Evolutionary conservation across 2,888 invertebrate genomes (phyloP).

Genomic region (Cyrtodaria siliqua): DNA sequence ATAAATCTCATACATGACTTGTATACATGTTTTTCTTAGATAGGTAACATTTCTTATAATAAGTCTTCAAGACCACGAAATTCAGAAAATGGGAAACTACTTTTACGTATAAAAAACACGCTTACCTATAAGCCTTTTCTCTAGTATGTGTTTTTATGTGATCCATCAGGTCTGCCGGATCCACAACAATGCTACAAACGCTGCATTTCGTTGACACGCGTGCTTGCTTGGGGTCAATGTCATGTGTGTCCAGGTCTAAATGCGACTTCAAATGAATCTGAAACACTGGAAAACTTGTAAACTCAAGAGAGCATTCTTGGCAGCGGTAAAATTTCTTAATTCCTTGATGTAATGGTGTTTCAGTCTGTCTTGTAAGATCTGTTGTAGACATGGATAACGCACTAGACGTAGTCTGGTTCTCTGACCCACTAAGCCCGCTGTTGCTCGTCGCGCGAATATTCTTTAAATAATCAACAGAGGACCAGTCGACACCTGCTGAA

Average conservation of each 20-base stretch:
- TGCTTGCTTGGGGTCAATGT: not conserved
- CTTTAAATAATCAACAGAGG: not conserved
- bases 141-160: constrained; percentile 28
- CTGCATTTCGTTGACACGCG: constrained; percentile 6
- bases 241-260: not conserved
- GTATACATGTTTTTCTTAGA: too few species aligned
- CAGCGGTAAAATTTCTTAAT: constrained; percentile 33
- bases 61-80: too few species aligned
- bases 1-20: too few species aligned
- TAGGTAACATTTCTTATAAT: too few species aligned
- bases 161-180: constrained; percentile 17
- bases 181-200: constrained; percentile 20
- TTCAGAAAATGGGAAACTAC: too few species aligned
- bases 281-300: constrained; percentile 29
- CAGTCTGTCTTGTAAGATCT: too few species aligned
- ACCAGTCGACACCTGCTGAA: not conserved
- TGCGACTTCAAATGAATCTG: constrained; percentile 34
- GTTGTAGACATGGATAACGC: too few species aligned
- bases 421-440: too few species aligned
- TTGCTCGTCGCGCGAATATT: too few species aligned
- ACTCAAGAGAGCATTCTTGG: constrained; percentile 31
- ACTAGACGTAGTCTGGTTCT: too few species aligned
- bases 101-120: too few species aligned
- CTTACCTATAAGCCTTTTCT: constrained; percentile 33
- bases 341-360: not conserved